Evolutionary conservation across 2,888 invertebrate species (phyloP), one percentile per base, ranked within the genome.

Genomic region (Brachyptera putata): DNA sequence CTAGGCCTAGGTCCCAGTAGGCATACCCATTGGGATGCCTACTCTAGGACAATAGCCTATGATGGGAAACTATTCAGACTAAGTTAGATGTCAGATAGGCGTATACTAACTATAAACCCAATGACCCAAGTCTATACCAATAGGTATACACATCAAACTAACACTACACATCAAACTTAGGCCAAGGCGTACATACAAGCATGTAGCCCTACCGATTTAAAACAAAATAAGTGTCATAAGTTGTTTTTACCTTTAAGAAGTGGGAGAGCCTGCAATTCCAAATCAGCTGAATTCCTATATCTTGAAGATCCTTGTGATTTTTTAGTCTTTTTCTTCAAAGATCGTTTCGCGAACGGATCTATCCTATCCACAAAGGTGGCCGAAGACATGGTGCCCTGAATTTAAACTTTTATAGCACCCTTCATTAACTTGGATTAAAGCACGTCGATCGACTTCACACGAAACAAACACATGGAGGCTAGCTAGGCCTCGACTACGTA

Each of bases 281-380:
- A 94, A 79, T 97, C 96, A 79, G 95, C 95, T 73, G 95, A 95
- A 76, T 95, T 95, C 77, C 97, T 89, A 80, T 98, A 99, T 73
- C 98, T 87, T 67, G 98, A 98, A 71, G 97, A 97, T 72, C 98
- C 98, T 81, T 98, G 97, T 75, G 96, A 95, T 80, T 95, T 93
- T 83, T 95, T 96, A 75, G 94, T 93, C 80, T 98, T 96, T 84
- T 97, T 95, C 83, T 95, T 95, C 73, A 95, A 80, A 73, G 97
- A 96, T 77, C 95, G 87, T 84, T 97, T 98, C 71, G 94, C 92
- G 81, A 98, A 98, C 73, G 98, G 98, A 84, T 98, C 98, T 83
- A 98, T 97, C 80, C 96, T 91, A 85, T 98, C 97, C 81, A 96
- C 95, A 84, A 96, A 93, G 77, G 91, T 87, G 81, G 86, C 87